phyloP scores from a whole-genome alignment of 2,888 invertebrate species.

The Megaustenia siamemsis region DNA sequence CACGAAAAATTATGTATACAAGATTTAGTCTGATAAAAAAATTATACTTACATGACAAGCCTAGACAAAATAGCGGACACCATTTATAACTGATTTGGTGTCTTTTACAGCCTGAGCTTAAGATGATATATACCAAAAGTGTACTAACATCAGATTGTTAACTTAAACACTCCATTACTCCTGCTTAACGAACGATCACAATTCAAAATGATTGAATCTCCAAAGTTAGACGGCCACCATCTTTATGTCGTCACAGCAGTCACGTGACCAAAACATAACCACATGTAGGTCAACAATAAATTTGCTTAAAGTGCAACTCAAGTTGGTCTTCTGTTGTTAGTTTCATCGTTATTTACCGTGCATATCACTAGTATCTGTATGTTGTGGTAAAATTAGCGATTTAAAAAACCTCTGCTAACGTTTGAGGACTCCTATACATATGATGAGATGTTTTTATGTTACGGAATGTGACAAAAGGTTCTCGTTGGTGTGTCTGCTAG shows the following conservation, averaged over 20 bases:
- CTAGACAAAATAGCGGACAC: conserved; percentile 90
- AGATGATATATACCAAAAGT: background rate
- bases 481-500: conserved; percentile 30
- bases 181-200: conserved; percentile 18
- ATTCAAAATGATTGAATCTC: conserved; percentile 36
- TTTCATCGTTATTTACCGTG: background rate
- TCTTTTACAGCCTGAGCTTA: conserved; percentile 37
- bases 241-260: conserved; percentile 59
- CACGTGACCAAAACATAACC: conserved; percentile 64
- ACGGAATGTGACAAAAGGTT: conserved; percentile 26
- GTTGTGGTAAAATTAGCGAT: too few relatives aligned
- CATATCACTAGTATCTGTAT: too few relatives aligned
- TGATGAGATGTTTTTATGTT: conserved; percentile 10
- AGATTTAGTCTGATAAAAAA: too few relatives aligned
- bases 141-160: background rate
- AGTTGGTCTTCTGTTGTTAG: background rate
- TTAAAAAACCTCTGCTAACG: too few relatives aligned
- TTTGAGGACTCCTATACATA: background rate
- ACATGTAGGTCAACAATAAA: conserved; percentile 48
- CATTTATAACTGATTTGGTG: conserved; percentile 81
- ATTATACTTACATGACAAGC: conserved; percentile 88
- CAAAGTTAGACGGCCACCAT: conserved; percentile 60
- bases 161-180: conserved; percentile 12
- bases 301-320: background rate
- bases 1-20: too few relatives aligned